These are phyloP conservation scores for Lingula anatina DNA, from an alignment of 2,888 invertebrate genomes.

Conservation along the genomic window DNA sequence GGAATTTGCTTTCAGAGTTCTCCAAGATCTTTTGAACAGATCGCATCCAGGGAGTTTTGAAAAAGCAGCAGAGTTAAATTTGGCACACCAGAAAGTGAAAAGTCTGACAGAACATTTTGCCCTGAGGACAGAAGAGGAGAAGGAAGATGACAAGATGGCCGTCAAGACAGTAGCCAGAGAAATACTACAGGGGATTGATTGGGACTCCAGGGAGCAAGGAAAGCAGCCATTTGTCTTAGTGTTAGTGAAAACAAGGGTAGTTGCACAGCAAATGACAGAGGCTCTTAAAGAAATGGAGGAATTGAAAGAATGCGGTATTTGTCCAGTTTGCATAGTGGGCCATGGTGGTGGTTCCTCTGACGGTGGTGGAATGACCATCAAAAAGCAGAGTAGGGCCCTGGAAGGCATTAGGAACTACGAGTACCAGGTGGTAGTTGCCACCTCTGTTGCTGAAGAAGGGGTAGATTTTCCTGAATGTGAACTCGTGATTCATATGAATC, in stretches of 20 bases:
- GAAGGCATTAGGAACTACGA: conserved; percentile 25
- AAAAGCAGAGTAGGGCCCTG: conserved; percentile 29
- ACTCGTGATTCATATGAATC: conserved; percentile 38
- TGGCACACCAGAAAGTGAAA: too few relatives aligned
- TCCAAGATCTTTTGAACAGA: conserved; percentile 8
- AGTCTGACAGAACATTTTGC: neutral
- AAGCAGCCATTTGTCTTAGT: conserved; percentile 27
- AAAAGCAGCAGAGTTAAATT: conserved; percentile 3
- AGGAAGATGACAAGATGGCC: conserved; percentile 6
- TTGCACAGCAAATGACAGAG: conserved; percentile 21
- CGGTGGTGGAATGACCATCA: conserved; percentile 36
- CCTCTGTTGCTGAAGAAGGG: conserved; percentile 44
- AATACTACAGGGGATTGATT: conserved; percentile 14
- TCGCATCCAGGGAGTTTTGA: conserved; percentile 3
- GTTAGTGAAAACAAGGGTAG: conserved; percentile 29
- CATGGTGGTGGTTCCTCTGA: conserved; percentile 27
- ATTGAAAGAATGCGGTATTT: conserved; percentile 17
- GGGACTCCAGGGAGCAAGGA: conserved; percentile 7
- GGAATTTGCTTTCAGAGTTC: conserved; percentile 16
- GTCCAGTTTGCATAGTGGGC: conserved; percentile 30
- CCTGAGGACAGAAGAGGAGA: neutral
- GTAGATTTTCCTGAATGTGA: conserved; percentile 41
- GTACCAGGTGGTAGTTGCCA: conserved; percentile 34
- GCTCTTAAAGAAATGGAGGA: conserved; percentile 15
- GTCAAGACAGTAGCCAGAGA: too few relatives aligned